phyloP scores from a whole-genome alignment of 1,140 invertebrate genomes.

The Microvelia longipes region DNA sequence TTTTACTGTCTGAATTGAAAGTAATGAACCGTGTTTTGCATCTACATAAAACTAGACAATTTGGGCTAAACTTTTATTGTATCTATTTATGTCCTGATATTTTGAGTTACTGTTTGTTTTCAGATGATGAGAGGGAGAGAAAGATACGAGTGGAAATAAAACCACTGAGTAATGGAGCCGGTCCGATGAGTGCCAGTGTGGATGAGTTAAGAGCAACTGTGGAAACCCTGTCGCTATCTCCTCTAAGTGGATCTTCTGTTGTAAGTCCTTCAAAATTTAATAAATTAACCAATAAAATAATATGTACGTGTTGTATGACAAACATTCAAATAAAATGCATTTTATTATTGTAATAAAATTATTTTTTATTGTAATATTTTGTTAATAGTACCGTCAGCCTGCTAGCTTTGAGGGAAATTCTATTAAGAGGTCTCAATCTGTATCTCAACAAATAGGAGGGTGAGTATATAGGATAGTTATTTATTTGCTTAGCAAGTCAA shows the following conservation, averaged over 20 bases:
- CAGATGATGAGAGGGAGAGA: constrained; percentile 62
- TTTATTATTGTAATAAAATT: no score
- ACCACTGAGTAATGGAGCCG: constrained; percentile 72
- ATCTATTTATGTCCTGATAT: no score
- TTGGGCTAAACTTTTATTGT: no score
- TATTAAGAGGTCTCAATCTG: constrained; percentile 62
- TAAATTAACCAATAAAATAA: no score
- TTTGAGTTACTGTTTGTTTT: no score
- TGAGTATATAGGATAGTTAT: constrained; percentile 27
- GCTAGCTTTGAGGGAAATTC: constrained; percentile 44
- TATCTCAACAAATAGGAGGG: constrained; percentile 56
- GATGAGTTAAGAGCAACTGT: constrained; percentile 85
- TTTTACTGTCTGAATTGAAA: no score
- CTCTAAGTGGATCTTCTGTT: constrained; percentile 43
- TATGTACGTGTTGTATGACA: no score
- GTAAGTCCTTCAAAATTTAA: constrained; percentile 21
- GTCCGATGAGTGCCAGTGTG: constrained; percentile 78
- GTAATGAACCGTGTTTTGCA: no score
- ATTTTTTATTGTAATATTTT: not conserved
- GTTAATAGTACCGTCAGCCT: constrained; percentile 36
- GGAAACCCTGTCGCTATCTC: constrained; percentile 76
- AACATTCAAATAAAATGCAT: no score
- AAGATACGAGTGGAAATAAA: constrained; percentile 92
- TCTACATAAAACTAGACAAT: no score
- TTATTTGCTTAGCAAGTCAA: no score